These are phyloP conservation scores for Callopanchax toddi DNA, from an alignment of 2,113 vertebrate species.

Conservation along the genomic window DNA sequence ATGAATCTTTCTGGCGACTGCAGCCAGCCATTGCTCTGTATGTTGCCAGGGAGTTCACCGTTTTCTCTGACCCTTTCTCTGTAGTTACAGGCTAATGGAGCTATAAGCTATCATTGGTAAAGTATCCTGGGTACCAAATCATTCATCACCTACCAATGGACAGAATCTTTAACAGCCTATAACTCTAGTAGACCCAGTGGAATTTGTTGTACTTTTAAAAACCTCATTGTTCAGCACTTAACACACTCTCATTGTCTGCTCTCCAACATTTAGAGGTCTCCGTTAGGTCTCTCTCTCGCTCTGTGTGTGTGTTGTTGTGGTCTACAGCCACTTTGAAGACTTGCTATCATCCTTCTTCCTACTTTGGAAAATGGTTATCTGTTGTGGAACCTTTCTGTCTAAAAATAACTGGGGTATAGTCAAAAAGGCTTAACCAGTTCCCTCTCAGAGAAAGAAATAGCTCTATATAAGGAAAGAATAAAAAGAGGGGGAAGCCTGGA, in stretches of 20 bases:
- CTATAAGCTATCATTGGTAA: conserved; percentile 74
- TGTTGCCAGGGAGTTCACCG: conserved; percentile 65
- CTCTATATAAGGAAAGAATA: conserved; percentile 68
- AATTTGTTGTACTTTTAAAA: conserved; percentile 59
- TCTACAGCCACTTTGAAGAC: conserved; percentile 39
- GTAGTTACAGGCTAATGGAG: conserved; percentile 75
- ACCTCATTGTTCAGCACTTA: conserved; percentile 62
- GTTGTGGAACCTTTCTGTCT: conserved; percentile 56
- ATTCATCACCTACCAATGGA: conserved; percentile 73
- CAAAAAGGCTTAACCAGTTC: conserved; percentile 56
- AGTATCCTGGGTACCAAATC: conserved; percentile 55
- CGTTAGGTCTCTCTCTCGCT: conserved; percentile 31
- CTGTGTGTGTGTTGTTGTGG: conserved; percentile 26
- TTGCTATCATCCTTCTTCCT: conserved; percentile 49
- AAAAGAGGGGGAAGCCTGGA: conserved; percentile 33
- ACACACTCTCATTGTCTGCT: conserved; percentile 59
- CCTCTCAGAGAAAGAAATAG: conserved; percentile 68
- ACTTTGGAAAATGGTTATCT: conserved; percentile 68
- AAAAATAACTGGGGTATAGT: conserved; percentile 70
- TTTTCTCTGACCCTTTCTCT: conserved; percentile 71
- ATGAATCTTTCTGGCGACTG: conserved; percentile 67
- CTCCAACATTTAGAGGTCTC: conserved; percentile 47
- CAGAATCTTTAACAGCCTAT: conserved; percentile 65
- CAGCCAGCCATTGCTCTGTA: conserved; percentile 50
- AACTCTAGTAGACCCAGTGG: conserved; percentile 60